Evolutionary conservation across 2,888 invertebrate genomes (phyloP).

Genomic region (Drymonia ruficornis): DNA sequence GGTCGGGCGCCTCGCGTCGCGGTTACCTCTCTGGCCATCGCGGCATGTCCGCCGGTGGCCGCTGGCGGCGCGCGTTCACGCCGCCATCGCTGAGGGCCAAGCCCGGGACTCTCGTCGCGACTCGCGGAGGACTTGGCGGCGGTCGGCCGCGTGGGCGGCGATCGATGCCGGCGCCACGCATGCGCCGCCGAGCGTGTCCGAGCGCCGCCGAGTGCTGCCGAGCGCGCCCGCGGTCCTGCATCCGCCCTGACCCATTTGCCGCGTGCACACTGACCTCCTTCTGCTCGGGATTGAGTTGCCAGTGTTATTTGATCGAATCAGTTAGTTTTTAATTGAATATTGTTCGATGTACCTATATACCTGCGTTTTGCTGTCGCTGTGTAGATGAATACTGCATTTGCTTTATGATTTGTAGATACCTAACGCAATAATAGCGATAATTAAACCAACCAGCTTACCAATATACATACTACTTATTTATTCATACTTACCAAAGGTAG

Average conservation of each 20-base stretch:
- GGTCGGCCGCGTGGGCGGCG: conserved; percentile 70
- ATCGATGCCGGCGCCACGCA: conserved; percentile 63
- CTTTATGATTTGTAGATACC: too few relatives aligned
- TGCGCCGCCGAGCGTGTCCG: conserved; percentile 61
- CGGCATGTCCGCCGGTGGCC: conserved; percentile 87
- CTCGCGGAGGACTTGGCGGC: conserved; percentile 72
- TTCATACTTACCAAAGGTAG: too few relatives aligned
- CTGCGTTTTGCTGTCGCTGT: too few relatives aligned
- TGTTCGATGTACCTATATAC: too few relatives aligned
- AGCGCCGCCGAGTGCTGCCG: conserved; percentile 52
- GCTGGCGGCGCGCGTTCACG: conserved; percentile 84
- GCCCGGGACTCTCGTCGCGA: conserved; percentile 78
- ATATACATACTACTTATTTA: too few relatives aligned
- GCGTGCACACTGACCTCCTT: conserved; percentile 72
- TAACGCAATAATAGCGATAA: too few relatives aligned
- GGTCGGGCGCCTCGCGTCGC: conserved; percentile 56
- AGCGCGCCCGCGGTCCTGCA: conserved; percentile 59
- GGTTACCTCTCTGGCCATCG: conserved; percentile 90
- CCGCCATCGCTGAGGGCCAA: conserved; percentile 79
- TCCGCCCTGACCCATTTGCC: conserved; percentile 79
- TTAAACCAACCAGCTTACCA: too few relatives aligned
- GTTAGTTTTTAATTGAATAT: conserved; percentile 2
- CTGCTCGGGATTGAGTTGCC: conserved; percentile 1
- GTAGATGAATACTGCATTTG: too few relatives aligned
- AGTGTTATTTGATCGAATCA: conserved; percentile 7